Percentiles rank a stretch among this genome's conserved stretches.
Evolutionary conservation across 1,140 invertebrate species (phyloP).

Genomic region (Delia radicum): DNA sequence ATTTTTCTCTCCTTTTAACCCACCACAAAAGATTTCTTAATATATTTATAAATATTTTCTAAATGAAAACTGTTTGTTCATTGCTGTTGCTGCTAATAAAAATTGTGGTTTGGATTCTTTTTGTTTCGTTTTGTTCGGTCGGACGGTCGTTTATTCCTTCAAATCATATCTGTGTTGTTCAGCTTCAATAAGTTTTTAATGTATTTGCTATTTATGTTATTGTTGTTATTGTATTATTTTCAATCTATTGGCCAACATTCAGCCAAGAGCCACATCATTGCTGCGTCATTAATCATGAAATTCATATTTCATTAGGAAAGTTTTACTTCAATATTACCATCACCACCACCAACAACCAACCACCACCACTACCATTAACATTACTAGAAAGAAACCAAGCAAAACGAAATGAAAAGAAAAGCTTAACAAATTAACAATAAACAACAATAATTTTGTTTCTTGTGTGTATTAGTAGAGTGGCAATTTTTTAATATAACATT

Average conservation of each 20-base stretch:
- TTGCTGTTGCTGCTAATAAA: background rate
- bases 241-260: background rate
- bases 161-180: constrained; percentile 8
- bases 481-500: too few species aligned
- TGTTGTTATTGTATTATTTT: background rate
- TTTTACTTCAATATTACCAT: background rate
- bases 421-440: background rate
- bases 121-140: background rate
- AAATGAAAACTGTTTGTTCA: background rate
- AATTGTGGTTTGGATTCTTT: background rate
- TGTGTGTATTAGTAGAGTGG: background rate
- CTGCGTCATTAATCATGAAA: constrained; percentile 11
- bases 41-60: background rate
- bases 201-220: background rate
- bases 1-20: background rate
- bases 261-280: background rate
- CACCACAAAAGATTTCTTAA: too few species aligned
- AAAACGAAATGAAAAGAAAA: background rate
- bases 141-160: background rate
- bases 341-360: background rate
- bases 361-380: background rate
- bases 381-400: background rate
- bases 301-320: constrained; percentile 23
- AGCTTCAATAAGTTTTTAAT: background rate
- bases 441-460: background rate